These are phyloP conservation scores for Oreotrochilus melanogaster DNA, from an alignment of 2,113 vertebrate genomes.

Conservation along the genomic window DNA sequence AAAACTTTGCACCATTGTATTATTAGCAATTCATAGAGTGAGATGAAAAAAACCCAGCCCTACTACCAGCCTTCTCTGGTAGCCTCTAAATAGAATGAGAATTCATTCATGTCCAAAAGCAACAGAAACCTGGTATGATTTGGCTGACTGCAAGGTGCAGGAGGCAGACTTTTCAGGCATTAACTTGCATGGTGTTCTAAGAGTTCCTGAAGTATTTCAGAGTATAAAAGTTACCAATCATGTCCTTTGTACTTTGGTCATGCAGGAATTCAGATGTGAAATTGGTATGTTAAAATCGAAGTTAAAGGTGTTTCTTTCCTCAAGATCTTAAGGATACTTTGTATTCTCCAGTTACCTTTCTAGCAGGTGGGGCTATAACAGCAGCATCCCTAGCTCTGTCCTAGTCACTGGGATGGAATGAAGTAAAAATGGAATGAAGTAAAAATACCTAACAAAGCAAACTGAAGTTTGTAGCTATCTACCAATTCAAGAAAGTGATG, in stretches of 20 bases:
- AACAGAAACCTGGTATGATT: background rate
- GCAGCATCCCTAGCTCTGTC: background rate
- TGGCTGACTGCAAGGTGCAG: background rate
- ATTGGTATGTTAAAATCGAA: background rate
- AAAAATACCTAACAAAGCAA: background rate
- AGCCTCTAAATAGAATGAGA: background rate
- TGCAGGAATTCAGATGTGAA: background rate
- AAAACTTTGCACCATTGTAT: background rate
- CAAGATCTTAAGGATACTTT: background rate
- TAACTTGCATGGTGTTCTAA: background rate
- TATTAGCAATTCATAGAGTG: background rate
- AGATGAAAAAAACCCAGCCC: background rate
- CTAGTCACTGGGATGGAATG: background rate
- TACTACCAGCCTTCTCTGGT: fast-evolving
- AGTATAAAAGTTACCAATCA: background rate
- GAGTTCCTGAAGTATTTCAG: background rate
- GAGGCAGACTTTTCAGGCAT: background rate
- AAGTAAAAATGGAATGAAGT: background rate
- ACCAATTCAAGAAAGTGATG: background rate
- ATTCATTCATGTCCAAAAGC: background rate
- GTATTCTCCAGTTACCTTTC: background rate
- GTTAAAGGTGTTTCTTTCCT: background rate
- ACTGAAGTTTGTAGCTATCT: background rate
- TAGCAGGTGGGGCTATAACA: background rate
- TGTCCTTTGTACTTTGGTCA: background rate